A percentile compares a stretch with the other conserved stretches of the same genome.
phyloP scores from a whole-genome alignment of 2,888 invertebrate species.

The Scrobipalpa atriplicella region DNA sequence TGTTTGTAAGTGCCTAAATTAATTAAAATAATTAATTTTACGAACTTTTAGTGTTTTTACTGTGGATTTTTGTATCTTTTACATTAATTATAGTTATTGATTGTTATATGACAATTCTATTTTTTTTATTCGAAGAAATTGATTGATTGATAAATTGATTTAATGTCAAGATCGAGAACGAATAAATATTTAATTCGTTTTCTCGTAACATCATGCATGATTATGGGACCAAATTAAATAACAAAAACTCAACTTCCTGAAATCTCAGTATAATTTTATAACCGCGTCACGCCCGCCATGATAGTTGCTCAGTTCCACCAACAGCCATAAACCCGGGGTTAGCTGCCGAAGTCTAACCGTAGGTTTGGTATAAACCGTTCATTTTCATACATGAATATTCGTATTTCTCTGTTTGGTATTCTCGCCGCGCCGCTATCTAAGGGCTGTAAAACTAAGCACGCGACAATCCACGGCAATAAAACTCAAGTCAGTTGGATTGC shows the following conservation, averaged over 20 bases:
- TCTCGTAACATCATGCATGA: too few species aligned
- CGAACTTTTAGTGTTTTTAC: too few species aligned
- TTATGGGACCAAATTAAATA: not conserved
- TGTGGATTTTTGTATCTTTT: too few species aligned
- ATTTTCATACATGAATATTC: slow-evolving; percentile 74
- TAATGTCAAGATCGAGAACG: too few species aligned
- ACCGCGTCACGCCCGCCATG: slow-evolving; percentile 32
- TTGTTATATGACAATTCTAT: too few species aligned
- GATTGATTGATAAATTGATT: too few species aligned
- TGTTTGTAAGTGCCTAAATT: slow-evolving; percentile 3
- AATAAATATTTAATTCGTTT: too few species aligned
- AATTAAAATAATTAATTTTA: not conserved
- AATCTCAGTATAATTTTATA: slow-evolving; percentile 8
- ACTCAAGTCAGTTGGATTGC: slow-evolving; percentile 49
- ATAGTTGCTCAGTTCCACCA: slow-evolving; percentile 53
- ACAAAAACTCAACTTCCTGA: not conserved
- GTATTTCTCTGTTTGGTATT: slow-evolving; percentile 58
- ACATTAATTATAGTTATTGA: too few species aligned
- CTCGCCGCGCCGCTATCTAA: slow-evolving; percentile 58
- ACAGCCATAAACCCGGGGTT: slow-evolving; percentile 59
- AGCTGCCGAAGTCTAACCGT: slow-evolving; percentile 36
- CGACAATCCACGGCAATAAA: slow-evolving; percentile 75
- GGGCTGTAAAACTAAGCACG: slow-evolving; percentile 79
- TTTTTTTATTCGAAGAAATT: too few species aligned
- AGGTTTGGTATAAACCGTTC: slow-evolving; percentile 37